phyloP scores from a whole-genome alignment of 2,797 vertebrate species.

The Halcyon leucocephala region DNA sequence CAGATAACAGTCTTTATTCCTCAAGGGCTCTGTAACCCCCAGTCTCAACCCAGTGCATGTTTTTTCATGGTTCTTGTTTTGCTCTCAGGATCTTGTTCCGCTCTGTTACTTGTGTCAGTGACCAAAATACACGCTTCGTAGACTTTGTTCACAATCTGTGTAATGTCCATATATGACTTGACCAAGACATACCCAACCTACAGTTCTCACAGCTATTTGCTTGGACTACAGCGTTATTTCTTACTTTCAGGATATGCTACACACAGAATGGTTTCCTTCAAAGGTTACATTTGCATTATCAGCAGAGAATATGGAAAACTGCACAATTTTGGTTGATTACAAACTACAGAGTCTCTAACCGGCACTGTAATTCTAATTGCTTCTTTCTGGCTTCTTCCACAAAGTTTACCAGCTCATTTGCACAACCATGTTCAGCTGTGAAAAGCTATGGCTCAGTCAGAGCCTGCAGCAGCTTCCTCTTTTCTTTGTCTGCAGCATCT shows the following conservation, averaged over 20 bases:
- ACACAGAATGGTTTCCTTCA: constrained; percentile 69
- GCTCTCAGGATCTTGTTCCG: neutral
- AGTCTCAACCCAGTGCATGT: neutral
- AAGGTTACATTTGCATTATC: constrained; percentile 80
- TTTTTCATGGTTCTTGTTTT: neutral
- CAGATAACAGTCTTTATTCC: neutral
- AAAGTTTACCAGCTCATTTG: constrained; percentile 79
- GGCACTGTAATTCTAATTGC: constrained; percentile 77
- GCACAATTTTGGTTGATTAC: constrained; percentile 84
- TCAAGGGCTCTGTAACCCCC: neutral
- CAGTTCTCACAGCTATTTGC: neutral
- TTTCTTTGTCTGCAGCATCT: constrained; percentile 83
- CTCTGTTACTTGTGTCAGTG: neutral
- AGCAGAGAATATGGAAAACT: constrained; percentile 82
- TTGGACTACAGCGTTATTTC: constrained; percentile 20
- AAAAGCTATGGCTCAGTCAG: constrained; percentile 73
- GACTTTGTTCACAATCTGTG: neutral
- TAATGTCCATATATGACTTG: neutral
- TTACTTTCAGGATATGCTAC: constrained; percentile 63
- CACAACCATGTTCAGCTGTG: constrained; percentile 77
- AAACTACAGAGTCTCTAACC: constrained; percentile 70
- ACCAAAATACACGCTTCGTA: neutral
- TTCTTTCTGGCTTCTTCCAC: constrained; percentile 77
- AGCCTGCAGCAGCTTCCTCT: constrained; percentile 77
- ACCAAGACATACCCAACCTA: neutral